Conservation (phyloP, 2,888 invertebrate genomes). For the Caenorhabditis sulstoni region DNA sequence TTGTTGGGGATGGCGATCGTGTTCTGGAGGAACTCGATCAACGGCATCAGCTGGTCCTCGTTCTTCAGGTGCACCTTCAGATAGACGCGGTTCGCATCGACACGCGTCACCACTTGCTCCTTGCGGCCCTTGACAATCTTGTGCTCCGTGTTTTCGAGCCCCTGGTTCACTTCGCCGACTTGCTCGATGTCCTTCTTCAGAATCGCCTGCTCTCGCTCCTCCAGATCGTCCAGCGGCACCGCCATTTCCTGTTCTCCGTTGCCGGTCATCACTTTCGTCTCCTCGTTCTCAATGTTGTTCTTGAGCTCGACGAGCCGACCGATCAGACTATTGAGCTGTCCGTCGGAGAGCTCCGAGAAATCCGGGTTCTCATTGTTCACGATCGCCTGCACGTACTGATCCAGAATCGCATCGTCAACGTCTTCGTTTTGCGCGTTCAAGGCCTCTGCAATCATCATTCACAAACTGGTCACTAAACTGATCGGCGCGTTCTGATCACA, state of each 20-base stretch:
- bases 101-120: constrained; percentile 69
- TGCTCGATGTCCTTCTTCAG: constrained; percentile 79
- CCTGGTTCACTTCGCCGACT: constrained; percentile 75
- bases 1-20: constrained; percentile 78
- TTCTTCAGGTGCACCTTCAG: constrained; percentile 73
- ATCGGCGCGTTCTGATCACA: constrained; percentile 8
- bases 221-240: constrained; percentile 66
- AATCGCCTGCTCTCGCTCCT: constrained; percentile 59
- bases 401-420: constrained; percentile 48
- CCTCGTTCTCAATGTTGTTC: constrained; percentile 38
- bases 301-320: constrained; percentile 51
- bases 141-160: constrained; percentile 76
- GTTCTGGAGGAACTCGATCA: constrained; percentile 77
- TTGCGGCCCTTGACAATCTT: constrained; percentile 79
- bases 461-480: neutral
- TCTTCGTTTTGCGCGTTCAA: constrained; percentile 50
- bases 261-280: constrained; percentile 41
- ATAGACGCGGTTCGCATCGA: constrained; percentile 79
- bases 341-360: constrained; percentile 59
- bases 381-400: constrained; percentile 62
- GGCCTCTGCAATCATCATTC: constrained; percentile 47
- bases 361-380: constrained; percentile 61
- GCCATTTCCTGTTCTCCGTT: constrained; percentile 68
- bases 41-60: constrained; percentile 74
- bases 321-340: constrained; percentile 57